Base-by-base conservation (phyloP, 2,888 invertebrate genomes). In the Reticulitermes lucifugus region DNA sequence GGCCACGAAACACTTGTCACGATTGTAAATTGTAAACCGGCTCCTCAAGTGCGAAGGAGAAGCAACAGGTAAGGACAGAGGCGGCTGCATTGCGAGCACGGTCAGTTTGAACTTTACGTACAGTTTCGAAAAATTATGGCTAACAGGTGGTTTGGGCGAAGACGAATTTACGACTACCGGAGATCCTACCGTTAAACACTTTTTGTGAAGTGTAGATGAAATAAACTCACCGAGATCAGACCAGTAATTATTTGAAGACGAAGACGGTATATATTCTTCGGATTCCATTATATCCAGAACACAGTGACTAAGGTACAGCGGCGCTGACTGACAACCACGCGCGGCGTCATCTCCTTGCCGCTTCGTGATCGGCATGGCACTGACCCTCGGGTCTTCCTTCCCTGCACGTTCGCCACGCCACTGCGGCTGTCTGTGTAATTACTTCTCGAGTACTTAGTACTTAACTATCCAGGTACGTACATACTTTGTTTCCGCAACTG, bases 171-270 rank as follows among this genome's bases (percentile, higher is more conserved):
- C 14, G 55, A 55, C 55, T 18, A 55, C 55, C 4, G 55, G 0
- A 14, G 18, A 55, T 55, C 5, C 55, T 5, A 55, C 35, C 5
- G 18, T 18, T 55, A 12, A 55, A 55, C 12, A 55, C 55, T 1
- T 55, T 55, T 4, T 18, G 55, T 18, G 14, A 18, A 55, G 55
- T 55, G 14, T 55, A 18, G 18, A 55, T 65, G 21, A 18, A 18
- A 73, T 73, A 29, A 35, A 73, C 73, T 73, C 25, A 73, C 73
- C 73, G 65, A 65, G n/a, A 73, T 41, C 35, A 41, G 73, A 21
- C 73, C 73, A 73, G 29, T n/a, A 71, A 29, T 21, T 29, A 29
- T 35, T 29, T 25, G 35, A 9, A 71, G 71, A 18, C 35, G 71
- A 35, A 2, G 71, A 18, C n/a, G 25, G 14, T 12, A 12, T 46